Percentiles rank a stretch among this genome's conserved stretches.
Evolutionary conservation across 2,888 invertebrate species (phyloP).

Genomic region (Heliconius ismenius): DNA sequence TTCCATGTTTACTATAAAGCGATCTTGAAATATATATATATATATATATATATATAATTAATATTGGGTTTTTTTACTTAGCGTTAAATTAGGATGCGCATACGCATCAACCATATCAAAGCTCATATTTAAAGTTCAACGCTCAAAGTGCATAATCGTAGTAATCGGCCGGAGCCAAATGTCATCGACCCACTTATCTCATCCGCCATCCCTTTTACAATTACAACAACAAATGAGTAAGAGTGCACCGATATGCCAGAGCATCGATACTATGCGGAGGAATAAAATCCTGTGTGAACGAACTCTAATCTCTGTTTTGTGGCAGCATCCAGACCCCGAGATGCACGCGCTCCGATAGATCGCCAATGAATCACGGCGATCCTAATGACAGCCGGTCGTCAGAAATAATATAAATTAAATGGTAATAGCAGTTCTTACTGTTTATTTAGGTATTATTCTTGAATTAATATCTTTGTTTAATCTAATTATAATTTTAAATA

Average conservation of each 20-base stretch:
- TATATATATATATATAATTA: not conserved
- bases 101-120: conserved; percentile 54
- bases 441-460: not conserved
- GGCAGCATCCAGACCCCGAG: conserved; percentile 73
- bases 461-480: not conserved
- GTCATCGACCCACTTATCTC: conserved; percentile 82
- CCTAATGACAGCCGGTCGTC: conserved; percentile 38
- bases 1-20: not conserved
- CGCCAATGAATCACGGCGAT: conserved; percentile 50
- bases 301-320: conserved; percentile 81
- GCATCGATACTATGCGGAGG: conserved; percentile 77
- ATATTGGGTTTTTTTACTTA: not conserved
- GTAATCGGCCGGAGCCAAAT: conserved; percentile 80
- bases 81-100: conserved; percentile 20
- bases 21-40: not conserved
- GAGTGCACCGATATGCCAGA: conserved; percentile 77
- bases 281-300: conserved; percentile 82
- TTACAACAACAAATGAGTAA: conserved; percentile 82
- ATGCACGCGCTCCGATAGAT: conserved; percentile 67
- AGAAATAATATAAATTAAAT: conserved; percentile 29
- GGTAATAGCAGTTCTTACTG: not conserved
- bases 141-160: conserved; percentile 81
- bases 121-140: conserved; percentile 75
- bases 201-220: conserved; percentile 82
- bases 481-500: not conserved